Conservation (phyloP, 2,113 vertebrate species). For the Urocynchramus pylzowi region DNA sequence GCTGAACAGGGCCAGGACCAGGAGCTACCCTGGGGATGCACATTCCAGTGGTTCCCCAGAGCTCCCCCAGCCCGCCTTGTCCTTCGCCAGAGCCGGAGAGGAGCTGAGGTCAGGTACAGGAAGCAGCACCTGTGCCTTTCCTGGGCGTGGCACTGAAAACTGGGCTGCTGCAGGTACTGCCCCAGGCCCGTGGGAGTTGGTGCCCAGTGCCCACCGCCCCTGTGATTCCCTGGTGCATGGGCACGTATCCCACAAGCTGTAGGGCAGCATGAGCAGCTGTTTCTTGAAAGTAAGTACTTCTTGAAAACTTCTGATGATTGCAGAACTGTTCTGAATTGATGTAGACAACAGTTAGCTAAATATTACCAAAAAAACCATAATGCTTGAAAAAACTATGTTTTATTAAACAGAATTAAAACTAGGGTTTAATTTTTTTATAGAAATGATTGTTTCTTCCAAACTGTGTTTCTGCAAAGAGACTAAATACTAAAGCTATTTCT, state of each 20-base stretch:
- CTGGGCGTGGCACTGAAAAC: background rate
- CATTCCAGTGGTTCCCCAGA: background rate
- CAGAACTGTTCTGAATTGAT: background rate
- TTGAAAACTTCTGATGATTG: background rate
- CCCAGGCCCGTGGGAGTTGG: rapidly evolving
- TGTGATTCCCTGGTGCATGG: no score
- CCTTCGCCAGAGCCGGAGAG: background rate
- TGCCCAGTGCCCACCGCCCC: background rate
- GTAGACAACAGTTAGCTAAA: background rate
- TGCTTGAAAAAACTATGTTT: background rate
- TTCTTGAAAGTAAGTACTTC: background rate
- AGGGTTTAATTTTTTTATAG: background rate
- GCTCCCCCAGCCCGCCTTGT: rapidly evolving
- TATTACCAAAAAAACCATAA: background rate
- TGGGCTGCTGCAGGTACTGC: background rate
- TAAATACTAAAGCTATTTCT: background rate
- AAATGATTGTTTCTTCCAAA: background rate
- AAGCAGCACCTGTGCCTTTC: rapidly evolving
- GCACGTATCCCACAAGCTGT: rapidly evolving
- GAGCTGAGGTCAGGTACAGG: background rate
- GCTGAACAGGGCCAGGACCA: background rate
- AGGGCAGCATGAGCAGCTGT: background rate
- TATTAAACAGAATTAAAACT: background rate
- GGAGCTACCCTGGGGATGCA: rapidly evolving
- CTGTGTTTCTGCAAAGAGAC: background rate